Conservation (phyloP, 1,140 invertebrate genomes). For the Solen grandis region DNA sequence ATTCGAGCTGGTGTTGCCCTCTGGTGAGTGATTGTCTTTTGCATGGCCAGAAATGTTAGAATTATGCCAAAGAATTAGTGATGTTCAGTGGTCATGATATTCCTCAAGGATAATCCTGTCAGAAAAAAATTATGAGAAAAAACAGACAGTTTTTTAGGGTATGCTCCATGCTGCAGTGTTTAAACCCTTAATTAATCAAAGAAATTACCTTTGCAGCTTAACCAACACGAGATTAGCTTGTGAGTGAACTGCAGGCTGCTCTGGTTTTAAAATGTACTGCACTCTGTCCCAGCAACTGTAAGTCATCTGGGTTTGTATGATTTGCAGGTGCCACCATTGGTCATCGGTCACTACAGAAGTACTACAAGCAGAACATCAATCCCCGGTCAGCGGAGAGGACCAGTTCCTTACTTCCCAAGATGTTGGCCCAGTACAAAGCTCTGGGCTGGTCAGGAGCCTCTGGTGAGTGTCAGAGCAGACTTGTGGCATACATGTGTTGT, state of each 20-base stretch:
- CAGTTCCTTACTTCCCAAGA: slow-evolving; percentile 74
- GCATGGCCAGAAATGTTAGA: neutral
- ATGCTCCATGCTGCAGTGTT: too few relatives aligned
- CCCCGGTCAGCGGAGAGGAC: slow-evolving; percentile 63
- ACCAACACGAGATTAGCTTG: too few relatives aligned
- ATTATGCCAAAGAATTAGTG: neutral
- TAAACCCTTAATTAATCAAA: too few relatives aligned
- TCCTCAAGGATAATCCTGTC: too few relatives aligned
- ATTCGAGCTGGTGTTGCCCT: slow-evolving; percentile 89
- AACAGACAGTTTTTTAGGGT: too few relatives aligned
- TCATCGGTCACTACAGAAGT: slow-evolving; percentile 92
- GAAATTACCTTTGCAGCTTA: too few relatives aligned
- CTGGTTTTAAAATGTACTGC: too few relatives aligned
- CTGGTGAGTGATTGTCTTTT: slow-evolving; percentile 74
- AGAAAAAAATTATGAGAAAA: too few relatives aligned
- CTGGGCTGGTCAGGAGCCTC: slow-evolving; percentile 89
- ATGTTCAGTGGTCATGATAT: neutral
- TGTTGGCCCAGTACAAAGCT: slow-evolving; percentile 90
- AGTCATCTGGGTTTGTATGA: too few relatives aligned
- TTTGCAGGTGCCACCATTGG: slow-evolving; percentile 92
- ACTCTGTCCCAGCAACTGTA: too few relatives aligned
- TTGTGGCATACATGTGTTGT: too few relatives aligned
- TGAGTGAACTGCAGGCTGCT: too few relatives aligned
- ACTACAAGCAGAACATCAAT: slow-evolving; percentile 83
- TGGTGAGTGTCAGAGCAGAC: slow-evolving; percentile 74